Conservation (phyloP, 1,140 invertebrate genomes). For the Platorchestia sp. region DNA sequence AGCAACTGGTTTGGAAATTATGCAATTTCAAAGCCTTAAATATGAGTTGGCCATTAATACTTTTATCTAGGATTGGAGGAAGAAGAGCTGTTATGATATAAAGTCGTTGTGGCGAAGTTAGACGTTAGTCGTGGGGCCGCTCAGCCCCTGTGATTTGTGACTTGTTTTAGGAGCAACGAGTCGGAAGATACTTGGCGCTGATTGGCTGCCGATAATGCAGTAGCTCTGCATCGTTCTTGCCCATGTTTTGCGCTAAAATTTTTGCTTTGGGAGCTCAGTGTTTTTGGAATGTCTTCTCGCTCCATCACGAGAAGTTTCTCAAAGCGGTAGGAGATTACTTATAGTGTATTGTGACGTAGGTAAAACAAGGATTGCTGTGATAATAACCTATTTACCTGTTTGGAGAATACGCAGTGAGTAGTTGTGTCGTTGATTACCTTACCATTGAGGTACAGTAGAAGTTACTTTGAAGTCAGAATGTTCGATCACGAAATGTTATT, state of each 20-base stretch:
- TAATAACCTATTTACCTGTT: too few species aligned
- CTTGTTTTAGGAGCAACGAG: constrained; percentile 24
- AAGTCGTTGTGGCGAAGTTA: not conserved
- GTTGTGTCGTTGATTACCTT: not conserved
- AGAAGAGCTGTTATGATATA: not conserved
- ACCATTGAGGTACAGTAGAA: not conserved
- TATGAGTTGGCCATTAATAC: not conserved
- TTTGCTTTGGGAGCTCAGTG: not conserved
- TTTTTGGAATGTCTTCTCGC: not conserved
- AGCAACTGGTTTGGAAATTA: not conserved
- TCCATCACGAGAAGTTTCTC: not conserved
- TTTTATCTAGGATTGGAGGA: not conserved
- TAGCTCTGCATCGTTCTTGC: constrained; percentile 4
- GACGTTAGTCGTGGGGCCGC: not conserved
- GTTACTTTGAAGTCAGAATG: not conserved
- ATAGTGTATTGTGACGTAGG: too few species aligned
- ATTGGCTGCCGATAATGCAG: constrained; percentile 40
- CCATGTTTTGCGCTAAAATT: not conserved
- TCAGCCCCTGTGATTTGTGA: not conserved
- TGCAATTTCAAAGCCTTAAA: not conserved
- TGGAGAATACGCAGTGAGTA: not conserved
- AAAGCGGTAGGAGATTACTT: too few species aligned
- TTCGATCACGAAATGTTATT: not conserved
- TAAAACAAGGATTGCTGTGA: too few species aligned
- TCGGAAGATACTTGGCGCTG: constrained; percentile 13